Evolutionary conservation across 2,888 invertebrate genomes (phyloP), one percentile per base, ranked within the genome.

Genomic region (Thymelicus acteon): DNA sequence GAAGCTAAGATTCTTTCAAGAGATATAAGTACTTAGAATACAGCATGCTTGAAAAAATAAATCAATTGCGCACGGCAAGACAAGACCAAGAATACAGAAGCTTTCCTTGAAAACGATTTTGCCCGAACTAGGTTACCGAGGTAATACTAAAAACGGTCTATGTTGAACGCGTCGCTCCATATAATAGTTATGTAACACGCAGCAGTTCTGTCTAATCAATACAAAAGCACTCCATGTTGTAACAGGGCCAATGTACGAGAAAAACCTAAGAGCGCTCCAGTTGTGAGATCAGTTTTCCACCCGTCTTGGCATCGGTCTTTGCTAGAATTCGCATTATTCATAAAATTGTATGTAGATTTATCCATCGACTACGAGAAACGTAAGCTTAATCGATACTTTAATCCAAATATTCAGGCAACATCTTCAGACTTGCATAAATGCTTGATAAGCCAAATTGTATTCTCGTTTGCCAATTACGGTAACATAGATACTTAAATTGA

Each of bases 141-240:
- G 74, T 76, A 77, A 76, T 74, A 74, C 75, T 75, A 72, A 76
- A 77, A 77, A 83, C 84, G 85, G 86, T 85, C 82, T 85, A 81
- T 82, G 82, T 80, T 84, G 84, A 83, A 82, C 85, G 85, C 83
- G 85, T 83, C 83, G 86, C 83, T 79, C 77, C 80, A 75, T 74
- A 81, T 71, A 60, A 65, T 78, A 78, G 82, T 91, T 90, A 91
- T 84, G 80, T 91, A 92, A 92, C 88, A 82, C 85, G 84, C 84
- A 90, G 88, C 86, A 86, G 88, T 88, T 86, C 88, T 86, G 86
- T 83, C 85, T 88, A 90, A 93, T 93, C 92, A 89, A 93, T 93
- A 93, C 88, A 77, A 77, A 85, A 85, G 84, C 86, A 87, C 87
- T 88, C 85, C 85, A 83, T 85, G 84, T 84, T 84, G 82, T 82